A percentile compares a stretch with the other conserved stretches of the same genome.
phyloP scores from a whole-genome alignment of 2,888 invertebrate species.

The Melolontha melolontha region DNA sequence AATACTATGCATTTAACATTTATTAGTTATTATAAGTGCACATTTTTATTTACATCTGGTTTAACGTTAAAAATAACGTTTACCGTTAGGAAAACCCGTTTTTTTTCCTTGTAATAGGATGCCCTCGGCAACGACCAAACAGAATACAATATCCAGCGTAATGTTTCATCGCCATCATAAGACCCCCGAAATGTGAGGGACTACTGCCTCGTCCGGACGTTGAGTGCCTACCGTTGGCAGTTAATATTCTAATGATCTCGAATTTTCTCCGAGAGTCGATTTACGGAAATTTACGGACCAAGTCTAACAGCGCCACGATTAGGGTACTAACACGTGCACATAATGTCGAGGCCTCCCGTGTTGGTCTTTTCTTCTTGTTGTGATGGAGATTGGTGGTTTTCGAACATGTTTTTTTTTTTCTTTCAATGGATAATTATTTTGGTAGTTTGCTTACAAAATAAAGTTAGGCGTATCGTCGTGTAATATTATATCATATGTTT shows the following conservation, averaged over 20 bases:
- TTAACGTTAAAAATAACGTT: constrained; percentile 9
- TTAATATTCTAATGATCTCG: constrained; percentile 37
- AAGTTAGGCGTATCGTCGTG: no score
- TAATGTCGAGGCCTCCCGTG: constrained; percentile 8
- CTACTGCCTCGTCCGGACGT: background rate
- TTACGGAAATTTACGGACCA: constrained; percentile 31
- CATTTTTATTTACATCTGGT: background rate
- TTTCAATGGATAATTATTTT: no score
- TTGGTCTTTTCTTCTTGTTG: background rate
- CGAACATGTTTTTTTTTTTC: no score
- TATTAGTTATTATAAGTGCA: background rate
- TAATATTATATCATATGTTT: no score
- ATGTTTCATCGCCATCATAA: no score
- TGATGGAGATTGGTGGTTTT: constrained; percentile 7
- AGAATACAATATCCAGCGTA: no score
- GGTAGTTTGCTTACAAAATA: no score
- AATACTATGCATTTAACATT: no score
- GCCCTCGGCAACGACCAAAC: background rate
- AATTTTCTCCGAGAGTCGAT: constrained; percentile 31
- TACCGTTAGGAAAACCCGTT: constrained; percentile 8
- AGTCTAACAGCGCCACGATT: constrained; percentile 17
- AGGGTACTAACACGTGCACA: constrained; percentile 26
- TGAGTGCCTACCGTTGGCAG: background rate
- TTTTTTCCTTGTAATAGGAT: background rate
- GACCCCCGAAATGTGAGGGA: constrained; percentile 1